Evolutionary conservation across 1,140 invertebrate species (phyloP).

Genomic region (Pentalonia nigronervosa): DNA sequence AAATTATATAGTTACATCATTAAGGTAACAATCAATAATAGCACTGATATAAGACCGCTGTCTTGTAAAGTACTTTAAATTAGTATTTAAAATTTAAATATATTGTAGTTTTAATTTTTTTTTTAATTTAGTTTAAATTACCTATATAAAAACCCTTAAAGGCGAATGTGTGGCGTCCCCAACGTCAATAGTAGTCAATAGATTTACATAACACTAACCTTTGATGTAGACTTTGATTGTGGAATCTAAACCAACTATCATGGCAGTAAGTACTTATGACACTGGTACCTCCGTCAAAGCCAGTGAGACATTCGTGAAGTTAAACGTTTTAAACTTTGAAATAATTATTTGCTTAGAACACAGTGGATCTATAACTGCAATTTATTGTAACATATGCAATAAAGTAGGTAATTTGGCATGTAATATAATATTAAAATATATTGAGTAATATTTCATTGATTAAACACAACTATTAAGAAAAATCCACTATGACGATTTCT

Average conservation of each 20-base stretch:
- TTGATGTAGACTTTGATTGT: too few relatives aligned
- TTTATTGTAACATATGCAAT: too few relatives aligned
- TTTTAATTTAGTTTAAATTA: not conserved
- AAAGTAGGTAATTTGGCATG: too few relatives aligned
- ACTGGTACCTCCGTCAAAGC: not conserved
- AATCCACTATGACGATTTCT: too few relatives aligned
- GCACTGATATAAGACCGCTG: not conserved
- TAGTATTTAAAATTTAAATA: not conserved
- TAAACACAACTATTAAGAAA: too few relatives aligned
- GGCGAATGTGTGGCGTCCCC: not conserved
- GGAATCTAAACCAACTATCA: not conserved
- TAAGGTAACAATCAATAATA: too few relatives aligned
- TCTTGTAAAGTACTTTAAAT: not conserved
- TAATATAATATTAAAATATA: too few relatives aligned
- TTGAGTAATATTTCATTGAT: too few relatives aligned
- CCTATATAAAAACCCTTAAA: not conserved
- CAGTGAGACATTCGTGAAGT: not conserved
- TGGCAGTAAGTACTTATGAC: not conserved
- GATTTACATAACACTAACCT: too few relatives aligned
- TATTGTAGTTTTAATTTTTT: not conserved
- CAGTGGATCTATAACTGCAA: too few relatives aligned
- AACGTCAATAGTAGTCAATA: not conserved
- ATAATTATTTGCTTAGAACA: not conserved
- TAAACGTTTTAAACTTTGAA: not conserved
- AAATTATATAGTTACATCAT: not conserved